Conservation (phyloP, 2,888 invertebrate species). For the Dryobota labecula region DNA sequence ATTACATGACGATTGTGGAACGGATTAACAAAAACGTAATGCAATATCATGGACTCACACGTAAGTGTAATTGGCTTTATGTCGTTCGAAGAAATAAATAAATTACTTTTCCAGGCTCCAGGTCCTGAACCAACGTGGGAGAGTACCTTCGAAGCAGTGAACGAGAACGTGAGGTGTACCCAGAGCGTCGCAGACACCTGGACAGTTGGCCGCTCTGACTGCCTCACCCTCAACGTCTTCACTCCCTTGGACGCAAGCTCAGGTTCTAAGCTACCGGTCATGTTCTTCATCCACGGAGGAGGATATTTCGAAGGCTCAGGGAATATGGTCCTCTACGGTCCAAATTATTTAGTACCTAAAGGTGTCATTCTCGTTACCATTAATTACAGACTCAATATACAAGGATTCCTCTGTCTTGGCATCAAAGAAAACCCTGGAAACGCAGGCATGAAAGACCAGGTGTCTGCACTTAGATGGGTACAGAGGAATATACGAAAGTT, state of each 20-base stretch:
- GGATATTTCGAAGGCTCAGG: slow-evolving; percentile 81
- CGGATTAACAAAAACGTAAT: background rate
- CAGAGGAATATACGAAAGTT: slow-evolving; percentile 78
- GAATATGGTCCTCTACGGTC: slow-evolving; percentile 76
- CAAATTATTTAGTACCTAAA: slow-evolving; percentile 79
- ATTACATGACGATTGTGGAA: background rate
- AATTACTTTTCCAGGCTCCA: slow-evolving; percentile 73
- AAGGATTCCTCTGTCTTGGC: slow-evolving; percentile 80
- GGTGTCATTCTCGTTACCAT: slow-evolving; percentile 81
- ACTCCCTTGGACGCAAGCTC: slow-evolving; percentile 72
- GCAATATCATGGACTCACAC: background rate
- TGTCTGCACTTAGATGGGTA: slow-evolving; percentile 82
- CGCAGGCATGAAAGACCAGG: slow-evolving; percentile 83
- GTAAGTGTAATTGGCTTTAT: background rate
- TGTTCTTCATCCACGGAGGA: slow-evolving; percentile 86
- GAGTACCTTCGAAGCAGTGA: slow-evolving; percentile 77
- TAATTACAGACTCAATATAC: slow-evolving; percentile 84
- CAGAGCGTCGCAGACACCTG: slow-evolving; percentile 69
- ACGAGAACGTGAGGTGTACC: slow-evolving; percentile 78
- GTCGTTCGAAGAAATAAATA: background rate
- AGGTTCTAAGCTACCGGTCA: slow-evolving; percentile 76
- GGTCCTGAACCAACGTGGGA: slow-evolving; percentile 81
- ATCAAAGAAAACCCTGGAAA: slow-evolving; percentile 84
- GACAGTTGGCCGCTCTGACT: slow-evolving; percentile 75
- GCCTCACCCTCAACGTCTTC: slow-evolving; percentile 80